Evolutionary conservation across 1,140 invertebrate genomes (phyloP).

Genomic region (Pogonognathellus flavescens): DNA sequence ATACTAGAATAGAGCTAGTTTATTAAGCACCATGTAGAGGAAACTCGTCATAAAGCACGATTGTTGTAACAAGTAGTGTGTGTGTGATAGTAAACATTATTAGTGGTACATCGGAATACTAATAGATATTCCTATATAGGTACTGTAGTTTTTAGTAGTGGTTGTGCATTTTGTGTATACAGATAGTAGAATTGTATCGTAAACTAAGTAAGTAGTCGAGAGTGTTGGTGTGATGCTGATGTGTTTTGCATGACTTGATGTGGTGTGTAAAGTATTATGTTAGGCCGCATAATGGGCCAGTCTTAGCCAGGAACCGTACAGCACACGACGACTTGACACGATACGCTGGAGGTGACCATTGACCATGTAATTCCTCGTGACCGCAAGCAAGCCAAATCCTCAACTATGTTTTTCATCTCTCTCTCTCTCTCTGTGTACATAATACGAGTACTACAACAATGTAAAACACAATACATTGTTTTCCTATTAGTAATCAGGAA

Average conservation of each 20-base stretch:
- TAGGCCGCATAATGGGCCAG: conserved; percentile 38
- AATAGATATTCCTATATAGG: no score
- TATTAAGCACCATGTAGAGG: no score
- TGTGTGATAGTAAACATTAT: no score
- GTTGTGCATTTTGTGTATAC: no score
- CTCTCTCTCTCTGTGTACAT: background rate
- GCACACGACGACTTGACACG: conserved; percentile 56
- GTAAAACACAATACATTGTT: background rate
- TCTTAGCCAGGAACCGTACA: conserved; percentile 30
- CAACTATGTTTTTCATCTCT: background rate
- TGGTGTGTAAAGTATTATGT: conserved; percentile 20
- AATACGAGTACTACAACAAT: background rate
- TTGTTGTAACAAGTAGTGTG: no score
- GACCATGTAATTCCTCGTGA: conserved; percentile 52
- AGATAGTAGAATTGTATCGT: no score
- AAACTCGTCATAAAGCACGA: no score
- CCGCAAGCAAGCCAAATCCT: conserved; percentile 39
- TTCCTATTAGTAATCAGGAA: background rate
- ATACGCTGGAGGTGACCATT: conserved; percentile 54
- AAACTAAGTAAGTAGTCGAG: background rate
- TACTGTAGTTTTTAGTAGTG: no score
- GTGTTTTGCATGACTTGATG: conserved; percentile 49
- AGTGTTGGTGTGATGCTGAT: conserved; percentile 40
- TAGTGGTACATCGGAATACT: no score
- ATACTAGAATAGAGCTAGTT: no score